Evolutionary conservation across 2,888 invertebrate species (phyloP), one percentile per base, ranked within the genome.

Genomic region (Sinhomidia bicolor): DNA sequence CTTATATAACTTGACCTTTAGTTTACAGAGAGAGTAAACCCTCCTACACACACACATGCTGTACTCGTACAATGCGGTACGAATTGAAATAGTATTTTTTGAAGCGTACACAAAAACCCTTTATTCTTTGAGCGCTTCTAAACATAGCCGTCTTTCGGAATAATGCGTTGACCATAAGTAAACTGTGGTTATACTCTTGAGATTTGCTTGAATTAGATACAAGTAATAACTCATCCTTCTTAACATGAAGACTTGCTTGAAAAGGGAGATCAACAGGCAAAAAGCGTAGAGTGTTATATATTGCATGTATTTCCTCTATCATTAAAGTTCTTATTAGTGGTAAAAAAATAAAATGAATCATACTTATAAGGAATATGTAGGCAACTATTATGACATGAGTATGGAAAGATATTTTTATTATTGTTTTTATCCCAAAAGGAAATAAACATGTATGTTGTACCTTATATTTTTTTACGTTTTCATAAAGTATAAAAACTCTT

Each of bases 241-340:
- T 65, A 0, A 17, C 0, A 23, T 23, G 12, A 44, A 71, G 23
- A 23, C 44, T 44, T 23, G 44, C 1, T 41, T 36, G 32, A 9
- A 54, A 54, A 17, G 5, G 54, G 36, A 32, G 71, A 83, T 71
- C 83, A 83, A 83, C 83, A 83, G 83, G 83, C 83, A n/a, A 83
- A 57, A 29, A n/a, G 12, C 29, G 12, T 62, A 26, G 6, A 68
- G 29, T 62, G 14, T 62, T 36, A 57, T 36, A 57, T 17, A 23
- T 57, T 20, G 20, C 9, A 62, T 26, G 14, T 6, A 2, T 65
- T 81, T 47, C 4, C 14, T 0, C 9, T 81, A 51, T 47, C 20
- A 81, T 81, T 47, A 65, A 26, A 10, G 10, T 29, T 44, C 26
- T 81, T 41, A 47, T 81, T 47, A 47, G 80, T 36, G 29, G 20